Evolutionary conservation across 2,797 vertebrate genomes (phyloP).

Genomic region (Centroberyx gerrardi): DNA sequence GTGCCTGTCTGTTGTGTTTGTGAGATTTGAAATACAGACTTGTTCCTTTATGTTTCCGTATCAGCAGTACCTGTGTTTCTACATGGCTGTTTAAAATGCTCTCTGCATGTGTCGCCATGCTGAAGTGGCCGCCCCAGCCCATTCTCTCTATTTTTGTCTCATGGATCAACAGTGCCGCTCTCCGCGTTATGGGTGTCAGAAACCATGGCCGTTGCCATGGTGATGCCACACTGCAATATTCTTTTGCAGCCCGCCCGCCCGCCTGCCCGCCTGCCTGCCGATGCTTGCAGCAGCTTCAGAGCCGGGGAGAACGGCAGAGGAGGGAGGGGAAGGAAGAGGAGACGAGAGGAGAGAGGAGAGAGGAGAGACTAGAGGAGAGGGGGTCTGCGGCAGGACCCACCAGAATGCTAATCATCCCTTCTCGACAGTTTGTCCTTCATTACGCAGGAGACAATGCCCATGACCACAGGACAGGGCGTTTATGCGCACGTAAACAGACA

Average conservation of each 20-base stretch:
- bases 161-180: conserved; percentile 80
- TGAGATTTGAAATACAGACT: not conserved
- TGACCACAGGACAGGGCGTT: conserved; percentile 42
- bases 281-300: conserved; percentile 78
- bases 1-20: not conserved
- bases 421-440: conserved; percentile 85
- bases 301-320: conserved; percentile 63
- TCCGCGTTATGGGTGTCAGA: conserved; percentile 85
- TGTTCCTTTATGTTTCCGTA: conserved; percentile 21
- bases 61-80: conserved; percentile 17
- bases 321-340: conserved; percentile 43
- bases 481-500: conserved; percentile 47
- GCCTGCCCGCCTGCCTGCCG: conserved; percentile 60
- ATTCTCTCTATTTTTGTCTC: conserved; percentile 74
- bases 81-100: conserved; percentile 21
- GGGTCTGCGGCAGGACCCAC: conserved; percentile 79
- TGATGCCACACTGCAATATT: conserved; percentile 88
- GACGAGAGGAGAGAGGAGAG: conserved; percentile 31
- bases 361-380: conserved; percentile 59
- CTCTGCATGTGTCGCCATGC: conserved; percentile 49
- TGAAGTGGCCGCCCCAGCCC: conserved; percentile 56
- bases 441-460: conserved; percentile 75
- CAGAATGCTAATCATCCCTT: conserved; percentile 85
- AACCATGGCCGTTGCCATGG: conserved; percentile 87
- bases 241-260: conserved; percentile 67